Evolutionary conservation across 2,113 vertebrate species (phyloP), one percentile per base, ranked within the genome.

Genomic region (Pyxicephalus adspersus): DNA sequence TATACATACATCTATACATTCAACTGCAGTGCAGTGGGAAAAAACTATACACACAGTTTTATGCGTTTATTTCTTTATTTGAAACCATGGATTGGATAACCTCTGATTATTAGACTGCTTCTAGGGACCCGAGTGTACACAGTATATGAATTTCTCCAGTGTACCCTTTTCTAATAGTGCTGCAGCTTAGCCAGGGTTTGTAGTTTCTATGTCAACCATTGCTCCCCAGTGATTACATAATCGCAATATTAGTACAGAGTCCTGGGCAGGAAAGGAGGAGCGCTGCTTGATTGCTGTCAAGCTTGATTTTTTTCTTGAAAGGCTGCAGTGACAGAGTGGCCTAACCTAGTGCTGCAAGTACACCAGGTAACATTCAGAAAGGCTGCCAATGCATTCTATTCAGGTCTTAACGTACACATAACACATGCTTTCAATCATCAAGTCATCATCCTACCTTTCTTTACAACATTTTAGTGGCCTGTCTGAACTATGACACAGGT

Each of bases 161-260:
- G 71, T 55, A 38, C 54, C 55, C 57, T 73, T 34, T 58, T 60
- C 57, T 74, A 74, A 74, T 58, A 60, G 71, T 57, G 31, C 71
- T 74, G 71, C 71, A 58, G 71, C 54, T 74, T 60, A 74, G 58
- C 54, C 54, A 25, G 71, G 71, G 71, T 74, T 74, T 74, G 54
- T 60, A 29, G 71, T 74, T 74, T 74, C 71, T 60, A 74, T 74
- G 71, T 74, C 71, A 74, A 74, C 71, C 54, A 74, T 74, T 38
- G 71, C 71, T 74, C 71, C 71, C 71, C 54, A 25, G 71, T 74
- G 71, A 57, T 74, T 38, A 74, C 55, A 74, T 74, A 58, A 74
- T 74, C 54, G 71, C 71, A 74, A 74, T 74, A 60, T 74, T 74
- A 74, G 71, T 60, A 23, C 71, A 74, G 71, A 74, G n/a, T 28